Base-by-base conservation (phyloP, 1,140 invertebrate genomes). In the Dolichoris vasculosae region DNA sequence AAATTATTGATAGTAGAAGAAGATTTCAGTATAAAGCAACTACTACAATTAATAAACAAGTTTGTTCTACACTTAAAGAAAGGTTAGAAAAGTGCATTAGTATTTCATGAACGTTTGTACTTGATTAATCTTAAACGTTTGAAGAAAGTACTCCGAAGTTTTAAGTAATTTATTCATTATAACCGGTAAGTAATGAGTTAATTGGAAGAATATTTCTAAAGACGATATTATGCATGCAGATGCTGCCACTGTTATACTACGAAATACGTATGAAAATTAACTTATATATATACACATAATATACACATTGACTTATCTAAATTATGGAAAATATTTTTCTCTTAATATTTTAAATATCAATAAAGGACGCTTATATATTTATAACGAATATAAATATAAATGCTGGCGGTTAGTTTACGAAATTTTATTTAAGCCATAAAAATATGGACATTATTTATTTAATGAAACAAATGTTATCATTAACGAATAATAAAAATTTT, bases 101-200 rank as follows among this genome's bases (percentile, higher is more conserved):
- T 81, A 85, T 80, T 80, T 85, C 83, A 85, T 51, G 67, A 55
- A 80, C 77, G 83, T 64, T 80, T 55, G 38, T 30, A 32, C 69
- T 85, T 82, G 78, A 85, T 85, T 76, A 82, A 77, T 67, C 78
- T 77, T 64, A 82, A 82, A 79, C 84, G 35, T 17, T 20, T 64
- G 84, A 84, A 84, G 83, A 84, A 84, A 84, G 83, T 84, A 38
- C 83, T 55, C 40, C 38, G 26, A 38, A 7, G 30, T 82, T 82
- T 76, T 38, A 83, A 84, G 73, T 84, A 43, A 73, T 71, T 71
- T 35, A 84, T 84, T 78, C 76, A 84, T 71, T 79, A 76, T 84
- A 79, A 71, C 63, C 75, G 75, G 64, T 40, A 59, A 71, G 46
- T 40, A 30, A 71, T 63, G 46, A 79, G 64, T 48, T 84, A 84